Conservation (phyloP, 2,797 vertebrate species). For the Lutjanus campechanus region DNA sequence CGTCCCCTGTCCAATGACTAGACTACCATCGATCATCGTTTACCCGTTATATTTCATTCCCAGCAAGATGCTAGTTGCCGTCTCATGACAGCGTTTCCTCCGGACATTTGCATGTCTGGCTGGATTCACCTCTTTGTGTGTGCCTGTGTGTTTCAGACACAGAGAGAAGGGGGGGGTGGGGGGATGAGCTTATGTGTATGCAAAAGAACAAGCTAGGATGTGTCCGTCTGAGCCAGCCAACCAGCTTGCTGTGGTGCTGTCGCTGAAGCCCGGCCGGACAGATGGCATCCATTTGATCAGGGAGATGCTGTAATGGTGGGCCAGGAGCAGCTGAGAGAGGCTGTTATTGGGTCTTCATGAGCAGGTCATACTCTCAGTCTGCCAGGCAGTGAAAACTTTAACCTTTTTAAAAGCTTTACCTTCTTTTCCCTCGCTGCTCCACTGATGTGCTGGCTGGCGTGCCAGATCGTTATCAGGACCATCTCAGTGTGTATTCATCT, state of each 20-base stretch:
- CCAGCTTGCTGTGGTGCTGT: slow-evolving; percentile 53
- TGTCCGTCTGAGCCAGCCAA: slow-evolving; percentile 49
- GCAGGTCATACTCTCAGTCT: slow-evolving; percentile 50
- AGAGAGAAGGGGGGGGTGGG: neutral
- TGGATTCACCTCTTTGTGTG: slow-evolving; percentile 47
- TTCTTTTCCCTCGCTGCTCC: slow-evolving; percentile 35
- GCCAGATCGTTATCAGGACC: slow-evolving; percentile 11
- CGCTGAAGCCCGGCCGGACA: slow-evolving; percentile 69
- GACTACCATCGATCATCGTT: slow-evolving; percentile 76
- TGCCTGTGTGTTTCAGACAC: slow-evolving; percentile 20
- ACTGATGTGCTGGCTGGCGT: slow-evolving; percentile 35
- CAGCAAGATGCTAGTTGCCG: slow-evolving; percentile 55
- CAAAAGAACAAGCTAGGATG: slow-evolving; percentile 49
- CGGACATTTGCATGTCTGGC: slow-evolving; percentile 65
- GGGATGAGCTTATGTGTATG: slow-evolving; percentile 48
- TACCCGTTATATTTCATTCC: slow-evolving; percentile 58
- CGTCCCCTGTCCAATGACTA: slow-evolving; percentile 53
- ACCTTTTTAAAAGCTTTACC: slow-evolving; percentile 70
- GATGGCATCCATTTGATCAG: slow-evolving; percentile 83
- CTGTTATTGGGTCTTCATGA: slow-evolving; percentile 70
- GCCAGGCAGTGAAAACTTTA: slow-evolving; percentile 66
- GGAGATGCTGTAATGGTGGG: slow-evolving; percentile 69
- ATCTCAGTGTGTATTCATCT: slow-evolving; percentile 15
- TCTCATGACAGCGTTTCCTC: slow-evolving; percentile 41
- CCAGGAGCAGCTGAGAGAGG: slow-evolving; percentile 71